Conservation (phyloP, 2,797 vertebrate species). For the Geotrypetes seraphini region DNA sequence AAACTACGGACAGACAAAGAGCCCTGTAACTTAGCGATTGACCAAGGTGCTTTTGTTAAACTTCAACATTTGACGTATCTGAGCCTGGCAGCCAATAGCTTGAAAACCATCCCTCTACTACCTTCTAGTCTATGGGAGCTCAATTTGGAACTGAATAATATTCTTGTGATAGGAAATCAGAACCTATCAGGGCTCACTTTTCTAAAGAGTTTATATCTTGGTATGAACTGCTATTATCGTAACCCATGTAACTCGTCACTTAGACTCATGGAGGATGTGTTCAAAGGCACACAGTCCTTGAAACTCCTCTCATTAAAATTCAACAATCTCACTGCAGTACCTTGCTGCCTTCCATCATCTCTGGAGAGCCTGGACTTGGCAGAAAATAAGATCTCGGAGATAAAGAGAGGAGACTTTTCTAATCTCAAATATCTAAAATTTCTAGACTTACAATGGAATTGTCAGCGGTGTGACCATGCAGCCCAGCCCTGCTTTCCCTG, state of each 20-base stretch:
- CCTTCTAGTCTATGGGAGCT: constrained; percentile 51
- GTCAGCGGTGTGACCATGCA: constrained; percentile 76
- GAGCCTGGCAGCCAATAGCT: constrained; percentile 61
- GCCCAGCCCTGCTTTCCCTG: constrained; percentile 69
- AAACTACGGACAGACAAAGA: constrained; percentile 25
- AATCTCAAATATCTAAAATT: constrained; percentile 39
- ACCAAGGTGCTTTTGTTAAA: constrained; percentile 43
- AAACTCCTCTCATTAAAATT: constrained; percentile 55
- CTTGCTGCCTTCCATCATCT: constrained; percentile 52
- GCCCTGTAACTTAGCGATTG: constrained; percentile 52
- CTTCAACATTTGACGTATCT: constrained; percentile 46
- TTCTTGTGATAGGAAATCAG: constrained; percentile 37
- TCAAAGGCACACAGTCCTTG: constrained; percentile 48
- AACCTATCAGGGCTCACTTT: constrained; percentile 32
- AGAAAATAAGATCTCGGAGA: constrained; percentile 60
- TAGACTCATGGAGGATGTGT: constrained; percentile 43
- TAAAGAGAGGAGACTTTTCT: constrained; percentile 47
- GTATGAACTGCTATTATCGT: constrained; percentile 65
- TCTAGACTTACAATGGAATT: constrained; percentile 71
- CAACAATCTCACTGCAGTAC: constrained; percentile 61
- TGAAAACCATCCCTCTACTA: constrained; percentile 55
- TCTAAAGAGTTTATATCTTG: constrained; percentile 46
- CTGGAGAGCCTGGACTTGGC: constrained; percentile 54
- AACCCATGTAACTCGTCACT: constrained; percentile 59
- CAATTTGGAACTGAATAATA: constrained; percentile 55